Base-by-base conservation (phyloP, 2,113 vertebrate genomes). In the Circaetus gallicus region DNA sequence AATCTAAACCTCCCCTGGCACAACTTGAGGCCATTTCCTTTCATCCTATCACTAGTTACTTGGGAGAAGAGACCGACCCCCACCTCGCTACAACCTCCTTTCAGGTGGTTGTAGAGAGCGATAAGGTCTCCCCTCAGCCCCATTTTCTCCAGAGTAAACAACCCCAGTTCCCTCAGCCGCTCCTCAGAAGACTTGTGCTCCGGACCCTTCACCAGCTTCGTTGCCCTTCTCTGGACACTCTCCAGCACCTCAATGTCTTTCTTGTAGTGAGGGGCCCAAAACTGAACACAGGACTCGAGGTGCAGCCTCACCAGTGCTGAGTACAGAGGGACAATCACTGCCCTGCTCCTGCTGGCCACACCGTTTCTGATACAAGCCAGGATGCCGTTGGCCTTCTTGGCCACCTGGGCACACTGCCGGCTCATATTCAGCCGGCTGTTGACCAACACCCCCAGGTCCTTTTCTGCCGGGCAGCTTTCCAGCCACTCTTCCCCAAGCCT, bases 71-170 rank as follows among this genome's bases (percentile, higher is more conserved):
- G 29, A 26, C 20, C 0, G 1, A 53, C 2, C 2, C 11, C 6
- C 65, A 7, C 2, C 1, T 32, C 0, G 0, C n/a, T 31, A 1
- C 19, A 31, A 5, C 7, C 16, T 43, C 67, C 55, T 50, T 21
- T 25, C 47, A 89, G 40, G n/a, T 0, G 22, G 4, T 3, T 73
- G 40, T 8, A 45, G 31, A 65, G 56, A 62, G 11, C 2, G 3
- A 56, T 4, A 4, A 49, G 21, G 11, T 36, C 10, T 17, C 24
- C 16, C 28, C 53, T 55, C 16, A 74, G 22, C 52, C 15, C 78
- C 38, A 24, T 83, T 5, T 52, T 9, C 50, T 45, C 63, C 78
- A 59, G 29, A 0, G 6, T 69, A 0, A 80, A 65, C 42, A 13
- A 7, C 8, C 18, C 12, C 65, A 25, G 12, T 4, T 42, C 52